A percentile compares a stretch with the other conserved stretches of the same genome.
Evolutionary conservation across 2,888 invertebrate species (phyloP).

Genomic region (Drepanosiphum platanoidis): DNA sequence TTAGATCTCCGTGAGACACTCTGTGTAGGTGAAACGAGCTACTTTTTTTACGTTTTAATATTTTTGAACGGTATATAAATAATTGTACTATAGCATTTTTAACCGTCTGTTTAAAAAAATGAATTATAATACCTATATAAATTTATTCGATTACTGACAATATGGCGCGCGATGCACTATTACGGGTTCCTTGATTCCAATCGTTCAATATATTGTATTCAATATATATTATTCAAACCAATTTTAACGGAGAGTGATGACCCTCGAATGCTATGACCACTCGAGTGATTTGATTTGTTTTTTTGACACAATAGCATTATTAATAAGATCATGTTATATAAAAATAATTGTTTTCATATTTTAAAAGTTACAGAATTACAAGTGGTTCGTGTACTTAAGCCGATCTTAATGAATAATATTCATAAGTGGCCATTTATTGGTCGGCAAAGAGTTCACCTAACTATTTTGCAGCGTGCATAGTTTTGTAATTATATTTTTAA

Average conservation of each 20-base stretch:
- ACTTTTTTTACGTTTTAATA: no score
- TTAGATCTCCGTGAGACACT: no score
- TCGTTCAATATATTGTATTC: background rate
- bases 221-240: background rate
- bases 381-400: background rate
- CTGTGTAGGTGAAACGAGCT: no score
- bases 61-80: no score
- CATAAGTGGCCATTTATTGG: background rate
- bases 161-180: background rate
- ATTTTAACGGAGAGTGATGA: background rate
- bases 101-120: no score
- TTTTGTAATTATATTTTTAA: no score
- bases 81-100: no score
- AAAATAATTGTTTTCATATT: background rate
- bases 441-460: background rate
- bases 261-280: no score
- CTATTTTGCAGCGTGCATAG: background rate
- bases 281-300: background rate
- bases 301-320: background rate
- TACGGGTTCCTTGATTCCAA: slow-evolving; percentile 5
- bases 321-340: background rate
- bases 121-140: no score
- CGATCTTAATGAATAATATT: slow-evolving; percentile 2
- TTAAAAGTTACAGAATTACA: background rate
- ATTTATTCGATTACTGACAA: background rate